These are phyloP conservation scores for Amblyteles armatorius DNA, from an alignment of 2,888 invertebrate species.

Conservation along the genomic window DNA sequence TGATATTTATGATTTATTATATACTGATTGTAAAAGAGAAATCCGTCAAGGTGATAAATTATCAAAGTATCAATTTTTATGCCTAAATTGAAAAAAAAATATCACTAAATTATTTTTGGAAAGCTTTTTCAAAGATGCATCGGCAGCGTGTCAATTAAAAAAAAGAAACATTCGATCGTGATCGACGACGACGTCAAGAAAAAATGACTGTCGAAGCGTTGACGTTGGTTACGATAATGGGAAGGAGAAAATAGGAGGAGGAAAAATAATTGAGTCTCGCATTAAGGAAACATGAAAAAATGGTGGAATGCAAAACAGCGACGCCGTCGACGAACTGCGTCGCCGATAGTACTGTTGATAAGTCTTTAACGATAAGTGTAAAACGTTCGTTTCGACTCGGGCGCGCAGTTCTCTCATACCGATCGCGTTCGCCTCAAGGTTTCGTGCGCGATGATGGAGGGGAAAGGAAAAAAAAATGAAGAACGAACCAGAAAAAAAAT, in stretches of 20 bases:
- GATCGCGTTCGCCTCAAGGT: slow-evolving; percentile 25
- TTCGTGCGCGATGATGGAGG: slow-evolving; percentile 14
- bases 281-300: slow-evolving; percentile 4
- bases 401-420: slow-evolving; percentile 1
- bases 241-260: background rate
- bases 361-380: slow-evolving; percentile 48
- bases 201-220: background rate
- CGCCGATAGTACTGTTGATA: slow-evolving; percentile 42
- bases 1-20: no score
- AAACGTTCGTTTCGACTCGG: slow-evolving; percentile 40
- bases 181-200: no score
- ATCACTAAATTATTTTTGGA: no score
- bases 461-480: background rate
- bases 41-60: no score
- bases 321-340: background rate
- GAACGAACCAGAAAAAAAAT: background rate
- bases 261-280: background rate
- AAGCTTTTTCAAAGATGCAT: no score
- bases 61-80: no score
- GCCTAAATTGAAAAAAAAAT: no score
- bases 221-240: background rate
- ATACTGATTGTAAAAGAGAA: no score
- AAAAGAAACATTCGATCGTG: no score
- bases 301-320: background rate
- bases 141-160: no score